Base-by-base conservation (phyloP, 2,888 invertebrate species). In the Lottia gigantea region DNA sequence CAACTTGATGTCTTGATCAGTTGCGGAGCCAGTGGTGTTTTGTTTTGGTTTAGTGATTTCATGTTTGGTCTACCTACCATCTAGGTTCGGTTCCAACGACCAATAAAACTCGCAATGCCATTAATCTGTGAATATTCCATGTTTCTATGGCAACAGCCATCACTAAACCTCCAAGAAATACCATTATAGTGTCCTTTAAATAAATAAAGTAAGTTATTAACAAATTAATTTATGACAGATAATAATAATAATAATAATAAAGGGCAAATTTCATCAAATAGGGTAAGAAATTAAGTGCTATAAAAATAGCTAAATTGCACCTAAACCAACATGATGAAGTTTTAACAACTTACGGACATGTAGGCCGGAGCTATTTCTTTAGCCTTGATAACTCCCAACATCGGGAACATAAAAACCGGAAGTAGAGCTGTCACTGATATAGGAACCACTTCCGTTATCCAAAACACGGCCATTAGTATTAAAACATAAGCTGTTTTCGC, bases 71-170 rank as follows among this genome's bases (percentile, higher is more conserved):
- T 2, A 47, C 78, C 72, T 62, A 80, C 82, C 82, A 81, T 64
- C 72, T 77, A 26, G 84, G 80, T 19, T 80, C 81, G 1, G 86
- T 79, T 2, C 88, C 88, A 73, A 86, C 85, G 7, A 92, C 90
- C 84, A 93, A 92, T 68, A 96, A 94, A 12, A 95, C 94, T 87
- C 93, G 91, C 71, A 96, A 87, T 0, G 96, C 95, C 0, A 96
- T 92, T 76, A 96, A 91, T 87, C 94, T 93, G 80, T 96, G 96
- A 31, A 96, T 89, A 86, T 94, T 94, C 77, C 95, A 95, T 87
- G 94, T 93, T 89, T 96, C 96, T 1, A 96, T 93, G 0, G 95
- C 95, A 0, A 95, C 92, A 0, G 96, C 96, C 75, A 96, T 94
- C 89, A 95, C 93, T 78, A 96, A 91, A 12, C 96, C 96, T 0